A percentile compares a stretch with the other conserved stretches of the same genome.
Conservation (phyloP, 2,113 vertebrate genomes). For the Cygnus atratus region DNA sequence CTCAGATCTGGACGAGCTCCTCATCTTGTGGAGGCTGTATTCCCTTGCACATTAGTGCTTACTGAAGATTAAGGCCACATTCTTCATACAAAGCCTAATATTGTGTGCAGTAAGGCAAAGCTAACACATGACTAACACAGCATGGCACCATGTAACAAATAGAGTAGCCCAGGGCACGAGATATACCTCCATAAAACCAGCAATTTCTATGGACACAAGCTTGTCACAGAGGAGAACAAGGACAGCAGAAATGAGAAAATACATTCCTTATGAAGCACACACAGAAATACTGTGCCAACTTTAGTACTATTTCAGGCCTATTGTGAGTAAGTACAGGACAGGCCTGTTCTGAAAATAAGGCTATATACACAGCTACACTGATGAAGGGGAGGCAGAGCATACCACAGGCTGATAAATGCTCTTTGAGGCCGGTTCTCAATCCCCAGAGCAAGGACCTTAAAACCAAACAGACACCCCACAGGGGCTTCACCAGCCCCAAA, state of each 20-base stretch:
- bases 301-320: background rate
- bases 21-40: background rate
- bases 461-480: background rate
- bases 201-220: background rate
- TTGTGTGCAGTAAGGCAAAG: constrained; percentile 16
- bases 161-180: background rate
- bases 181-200: background rate
- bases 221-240: background rate
- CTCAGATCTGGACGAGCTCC: background rate
- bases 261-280: background rate
- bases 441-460: background rate
- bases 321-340: background rate
- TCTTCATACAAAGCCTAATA: constrained; percentile 38
- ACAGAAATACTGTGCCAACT: background rate
- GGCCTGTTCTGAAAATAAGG: background rate
- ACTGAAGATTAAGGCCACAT: constrained; percentile 19
- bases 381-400: background rate
- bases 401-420: background rate
- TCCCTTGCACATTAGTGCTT: background rate
- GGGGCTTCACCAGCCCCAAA: background rate
- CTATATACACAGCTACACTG: background rate
- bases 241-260: background rate
- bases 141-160: background rate
- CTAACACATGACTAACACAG: constrained; percentile 35
- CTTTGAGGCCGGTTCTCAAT: background rate